These are phyloP conservation scores for Anableps anableps DNA, from an alignment of 2,797 vertebrate genomes.

Conservation along the genomic window DNA sequence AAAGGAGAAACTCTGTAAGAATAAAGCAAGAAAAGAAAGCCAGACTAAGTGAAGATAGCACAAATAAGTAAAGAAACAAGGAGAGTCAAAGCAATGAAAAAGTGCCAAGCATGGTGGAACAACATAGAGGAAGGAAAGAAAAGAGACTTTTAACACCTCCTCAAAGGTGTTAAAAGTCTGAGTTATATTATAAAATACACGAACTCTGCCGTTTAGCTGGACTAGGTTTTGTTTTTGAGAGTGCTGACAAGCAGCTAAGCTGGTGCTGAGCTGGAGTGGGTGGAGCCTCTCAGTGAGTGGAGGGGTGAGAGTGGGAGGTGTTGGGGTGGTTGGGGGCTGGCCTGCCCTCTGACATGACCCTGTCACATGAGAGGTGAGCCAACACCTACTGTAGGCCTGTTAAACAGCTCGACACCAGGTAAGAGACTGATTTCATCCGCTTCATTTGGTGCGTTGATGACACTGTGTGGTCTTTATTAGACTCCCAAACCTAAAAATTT, in stretches of 20 bases:
- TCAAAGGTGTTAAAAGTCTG: too few species aligned
- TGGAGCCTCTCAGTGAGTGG: conserved; percentile 30
- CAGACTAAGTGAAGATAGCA: not conserved
- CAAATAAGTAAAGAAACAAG: not conserved
- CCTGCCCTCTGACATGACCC: conserved; percentile 61
- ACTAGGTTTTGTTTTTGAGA: conserved; percentile 63
- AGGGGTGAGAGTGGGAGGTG: not conserved
- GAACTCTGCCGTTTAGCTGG: conserved; percentile 61
- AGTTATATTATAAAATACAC: too few species aligned
- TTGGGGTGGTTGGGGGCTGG: not conserved
- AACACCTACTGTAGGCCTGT: conserved; percentile 34
- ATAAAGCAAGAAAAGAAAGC: not conserved
- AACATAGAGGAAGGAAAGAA: not conserved
- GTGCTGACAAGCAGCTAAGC: conserved; percentile 78
- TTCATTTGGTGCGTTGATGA: not conserved
- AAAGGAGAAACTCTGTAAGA: not conserved
- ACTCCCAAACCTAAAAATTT: not conserved
- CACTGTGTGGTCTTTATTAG: not conserved
- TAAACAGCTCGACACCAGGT: conserved; percentile 65
- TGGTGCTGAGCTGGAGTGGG: conserved; percentile 52
- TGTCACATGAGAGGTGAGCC: conserved; percentile 65
- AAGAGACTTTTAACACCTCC: too few species aligned
- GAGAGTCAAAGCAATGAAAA: not conserved
- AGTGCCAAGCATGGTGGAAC: not conserved
- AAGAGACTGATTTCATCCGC: conserved; percentile 52